Conservation (phyloP, 2,113 vertebrate genomes). For the Neodon shergylaensis region DNA sequence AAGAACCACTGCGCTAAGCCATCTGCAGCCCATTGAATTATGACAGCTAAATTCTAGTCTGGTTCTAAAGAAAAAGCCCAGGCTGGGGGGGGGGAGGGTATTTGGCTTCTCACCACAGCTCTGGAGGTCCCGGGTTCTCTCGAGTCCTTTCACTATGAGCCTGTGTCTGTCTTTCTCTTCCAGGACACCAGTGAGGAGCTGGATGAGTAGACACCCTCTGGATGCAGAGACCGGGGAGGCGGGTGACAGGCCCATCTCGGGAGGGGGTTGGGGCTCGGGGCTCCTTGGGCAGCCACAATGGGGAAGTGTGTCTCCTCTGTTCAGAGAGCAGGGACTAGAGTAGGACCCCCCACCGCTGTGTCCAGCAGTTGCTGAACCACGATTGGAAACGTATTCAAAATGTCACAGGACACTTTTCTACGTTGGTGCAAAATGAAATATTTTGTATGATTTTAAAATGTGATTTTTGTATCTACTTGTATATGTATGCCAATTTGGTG, state of each 20-base stretch:
- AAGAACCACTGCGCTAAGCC: background rate
- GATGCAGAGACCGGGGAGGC: conserved; percentile 48
- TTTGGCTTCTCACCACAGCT: background rate
- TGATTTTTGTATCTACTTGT: conserved; percentile 87
- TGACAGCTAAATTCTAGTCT: background rate
- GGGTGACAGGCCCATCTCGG: conserved; percentile 52
- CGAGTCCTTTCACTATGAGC: background rate
- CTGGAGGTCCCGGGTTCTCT: background rate
- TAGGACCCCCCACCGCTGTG: conserved; percentile 21
- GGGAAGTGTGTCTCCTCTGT: conserved; percentile 62
- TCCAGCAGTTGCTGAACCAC: conserved; percentile 57
- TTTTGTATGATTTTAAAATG: conserved; percentile 86
- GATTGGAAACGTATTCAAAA: conserved; percentile 65
- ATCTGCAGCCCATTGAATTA: background rate
- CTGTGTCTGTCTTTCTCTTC: conserved; percentile 32
- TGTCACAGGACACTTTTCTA: conserved; percentile 82
- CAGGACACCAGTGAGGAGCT: conserved; percentile 70
- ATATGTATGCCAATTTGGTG: conserved; percentile 80
- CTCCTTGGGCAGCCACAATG: background rate
- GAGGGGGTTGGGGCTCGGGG: conserved; percentile 48
- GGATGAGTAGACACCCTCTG: conserved; percentile 42
- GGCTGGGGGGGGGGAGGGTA: background rate
- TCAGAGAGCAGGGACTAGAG: conserved; percentile 58
- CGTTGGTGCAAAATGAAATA: conserved; percentile 82
- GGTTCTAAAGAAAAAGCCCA: background rate